phyloP scores from a whole-genome alignment of 2,888 invertebrate genomes.

The Chrysolina oricalcia region DNA sequence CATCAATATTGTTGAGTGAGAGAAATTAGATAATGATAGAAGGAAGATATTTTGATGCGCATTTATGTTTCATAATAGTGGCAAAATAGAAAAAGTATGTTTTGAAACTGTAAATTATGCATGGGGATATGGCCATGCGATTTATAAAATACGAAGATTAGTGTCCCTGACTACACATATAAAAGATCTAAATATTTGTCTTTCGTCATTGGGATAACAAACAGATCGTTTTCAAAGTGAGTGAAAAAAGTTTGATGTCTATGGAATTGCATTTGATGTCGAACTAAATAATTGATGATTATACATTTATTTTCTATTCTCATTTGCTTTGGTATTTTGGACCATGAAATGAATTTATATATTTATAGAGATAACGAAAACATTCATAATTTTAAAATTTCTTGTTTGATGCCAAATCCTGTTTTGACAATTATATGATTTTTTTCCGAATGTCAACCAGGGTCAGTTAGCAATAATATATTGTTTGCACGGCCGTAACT shows the following conservation, averaged over 20 bases:
- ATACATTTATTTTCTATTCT: too few relatives aligned
- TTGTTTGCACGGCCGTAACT: too few relatives aligned
- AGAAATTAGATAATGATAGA: too few relatives aligned
- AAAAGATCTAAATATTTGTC: conserved; percentile 9
- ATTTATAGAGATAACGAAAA: neutral
- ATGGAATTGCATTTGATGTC: neutral
- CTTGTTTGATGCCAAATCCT: neutral
- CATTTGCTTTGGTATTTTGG: neutral
- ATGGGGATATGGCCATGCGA: neutral
- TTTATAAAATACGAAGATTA: neutral
- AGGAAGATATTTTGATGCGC: too few relatives aligned
- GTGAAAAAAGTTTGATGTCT: neutral
- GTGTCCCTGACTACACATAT: neutral
- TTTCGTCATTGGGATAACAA: conserved; percentile 10
- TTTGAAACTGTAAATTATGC: neutral
- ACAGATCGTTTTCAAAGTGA: neutral
- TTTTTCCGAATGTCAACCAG: neutral
- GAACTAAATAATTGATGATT: neutral
- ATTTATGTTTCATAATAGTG: too few relatives aligned
- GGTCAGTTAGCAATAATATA: too few relatives aligned
- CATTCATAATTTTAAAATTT: neutral
- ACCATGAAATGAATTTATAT: neutral
- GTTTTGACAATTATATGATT: neutral
- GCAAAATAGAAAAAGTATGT: neutral
- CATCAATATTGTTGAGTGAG: too few relatives aligned